Base-by-base conservation (phyloP, 2,888 invertebrate species). In the Maniola hyperantus region DNA sequence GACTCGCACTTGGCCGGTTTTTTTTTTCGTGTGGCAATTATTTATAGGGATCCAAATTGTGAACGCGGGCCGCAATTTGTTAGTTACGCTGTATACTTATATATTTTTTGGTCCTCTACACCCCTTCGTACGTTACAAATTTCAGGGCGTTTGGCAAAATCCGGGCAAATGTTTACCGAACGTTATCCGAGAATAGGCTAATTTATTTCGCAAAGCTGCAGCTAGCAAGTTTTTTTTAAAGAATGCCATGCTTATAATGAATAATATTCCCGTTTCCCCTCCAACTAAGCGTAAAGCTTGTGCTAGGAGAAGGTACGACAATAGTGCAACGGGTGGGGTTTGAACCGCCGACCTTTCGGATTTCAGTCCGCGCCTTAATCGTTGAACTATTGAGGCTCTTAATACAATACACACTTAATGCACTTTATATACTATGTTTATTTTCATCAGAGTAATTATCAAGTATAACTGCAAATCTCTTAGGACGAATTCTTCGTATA, bases 111-210 rank as follows among this genome's bases (percentile, higher is more conserved):
- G 34, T 46, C 20, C 54, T 54, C 63, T n/a, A 34, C 63, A 55
- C 54, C 55, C 51, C 63, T 46, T 68, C 61, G 53, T 51, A 57
- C 60, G 60, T 67, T 64, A 68, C 66, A 68, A 70, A 68, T 64
- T 66, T 64, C 57, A 48, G 58, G 61, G 64, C 65, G 66, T 64
- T 66, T 64, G 61, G 64, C 65, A 57, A 68, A 70, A 70, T 70
- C 70, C 70, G 50, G 64, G 65, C 68, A 68, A 70, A 70, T 71
- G 70, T 71, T 71, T 71, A 71, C 68, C 66, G 59, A 71, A 62
- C 68, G 68, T 71, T 70, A 66, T 65, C 66, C 62, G 68, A 66
- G 64, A 68, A 71, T 68, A 64, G 70, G 64, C 68, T 71, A 68
- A 71, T 71, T 66, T 68, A 71, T 71, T 68, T 71, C 66, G 57